Evolutionary conservation across 2,797 vertebrate species (phyloP), one percentile per base, ranked within the genome.

Genomic region (Mallotus villosus): DNA sequence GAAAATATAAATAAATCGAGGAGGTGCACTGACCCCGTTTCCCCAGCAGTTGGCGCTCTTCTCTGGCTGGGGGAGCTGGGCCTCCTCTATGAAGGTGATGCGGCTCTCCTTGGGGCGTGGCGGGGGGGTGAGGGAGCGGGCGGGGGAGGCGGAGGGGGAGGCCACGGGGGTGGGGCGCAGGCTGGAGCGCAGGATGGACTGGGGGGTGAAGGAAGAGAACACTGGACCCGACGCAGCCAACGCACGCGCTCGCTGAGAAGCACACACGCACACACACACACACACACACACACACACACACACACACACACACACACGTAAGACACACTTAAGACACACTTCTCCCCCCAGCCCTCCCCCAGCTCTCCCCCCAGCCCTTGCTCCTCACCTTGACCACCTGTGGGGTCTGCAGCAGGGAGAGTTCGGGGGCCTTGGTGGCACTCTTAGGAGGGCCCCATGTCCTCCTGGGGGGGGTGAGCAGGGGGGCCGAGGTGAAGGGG

Each of bases 151-250:
- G 72, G 95, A 97, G 1, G 96, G 96, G 32, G 97, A 95, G 37
- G 89, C 95, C 24, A 96, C 81, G 0, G 97, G 95, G 37, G 96
- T 96, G 68, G 95, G 94, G 53, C 95, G 93, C 77, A 96, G 89
- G 79, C 94, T 97, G 87, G 94, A 97, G 81, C 95, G 94, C 65
- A 99, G 90, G 90, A 99, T 97, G 81, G 97, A 98, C 63, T 95
- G 96, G 64, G 96, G 97, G 24, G 96, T 97, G 84, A 96, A 97
- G 5, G 89, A 91, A 17, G 95, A 88, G 90, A 95, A 96, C 71
- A 91, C 93, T 0, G 93, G 85, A 41, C 92, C 91, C 9, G 95
- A 88, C 5, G 94, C 93, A 65, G 95, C 86, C 90, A 98, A 78
- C 61, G 94, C 93, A 78, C 97, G 95, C 79, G 96, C 95, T 90